phyloP scores from a whole-genome alignment of 2,797 vertebrate species.

The Jordanella pulchra region DNA sequence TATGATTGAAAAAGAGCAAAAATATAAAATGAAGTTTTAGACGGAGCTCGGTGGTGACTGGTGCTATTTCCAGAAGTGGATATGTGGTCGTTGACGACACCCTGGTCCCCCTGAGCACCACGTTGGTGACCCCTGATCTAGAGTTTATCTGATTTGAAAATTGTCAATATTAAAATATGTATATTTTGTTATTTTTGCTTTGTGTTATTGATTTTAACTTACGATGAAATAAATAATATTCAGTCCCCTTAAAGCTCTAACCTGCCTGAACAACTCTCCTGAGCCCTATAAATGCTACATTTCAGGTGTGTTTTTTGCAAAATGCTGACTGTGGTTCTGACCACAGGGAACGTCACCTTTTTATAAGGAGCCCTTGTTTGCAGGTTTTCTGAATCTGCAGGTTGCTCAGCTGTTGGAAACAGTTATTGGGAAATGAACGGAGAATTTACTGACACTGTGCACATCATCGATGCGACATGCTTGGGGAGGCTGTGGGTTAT shows the following conservation, averaged over 20 bases:
- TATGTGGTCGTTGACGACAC: too few relatives aligned
- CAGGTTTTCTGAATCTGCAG: neutral
- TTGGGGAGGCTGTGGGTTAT: too few relatives aligned
- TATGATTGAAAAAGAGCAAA: too few relatives aligned
- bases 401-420: too few relatives aligned
- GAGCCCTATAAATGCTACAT: neutral
- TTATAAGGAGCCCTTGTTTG: neutral
- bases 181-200: neutral
- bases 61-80: too few relatives aligned
- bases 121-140: neutral
- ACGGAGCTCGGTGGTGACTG: too few relatives aligned
- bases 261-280: neutral
- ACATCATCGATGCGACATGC: too few relatives aligned
- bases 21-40: too few relatives aligned
- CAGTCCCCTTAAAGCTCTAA: neutral
- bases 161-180: neutral
- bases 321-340: too few relatives aligned
- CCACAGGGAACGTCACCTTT: neutral
- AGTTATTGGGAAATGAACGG: too few relatives aligned
- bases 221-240: neutral
- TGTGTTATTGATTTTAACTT: neutral
- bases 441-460: too few relatives aligned
- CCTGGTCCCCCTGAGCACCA: too few relatives aligned
- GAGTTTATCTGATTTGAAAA: neutral
- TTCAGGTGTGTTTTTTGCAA: neutral